Evolutionary conservation across 23 tunicate genomes (phyloP).

Genomic region (Pegea sp.): DNA sequence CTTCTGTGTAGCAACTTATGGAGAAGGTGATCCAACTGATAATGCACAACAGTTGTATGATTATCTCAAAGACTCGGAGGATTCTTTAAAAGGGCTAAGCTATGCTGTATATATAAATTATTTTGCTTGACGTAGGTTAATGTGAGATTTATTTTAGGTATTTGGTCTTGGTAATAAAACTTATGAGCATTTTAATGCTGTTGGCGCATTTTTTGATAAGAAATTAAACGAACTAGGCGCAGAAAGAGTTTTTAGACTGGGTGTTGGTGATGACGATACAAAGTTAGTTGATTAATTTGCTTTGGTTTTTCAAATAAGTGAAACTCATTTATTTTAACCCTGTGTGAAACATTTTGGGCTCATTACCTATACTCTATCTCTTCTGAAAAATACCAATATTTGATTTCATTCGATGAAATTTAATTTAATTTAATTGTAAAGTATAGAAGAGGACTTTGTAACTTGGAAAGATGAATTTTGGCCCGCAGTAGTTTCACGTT

Average conservation of each 20-base stretch:
- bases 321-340: no score
- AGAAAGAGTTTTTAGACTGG: conserved; percentile 48
- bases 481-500: conserved; percentile 64
- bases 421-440: neutral
- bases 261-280: conserved; percentile 90
- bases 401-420: no score
- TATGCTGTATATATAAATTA: conserved; percentile 35
- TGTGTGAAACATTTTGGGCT: no score
- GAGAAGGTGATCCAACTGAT: conserved; percentile 99
- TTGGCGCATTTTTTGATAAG: conserved; percentile 84
- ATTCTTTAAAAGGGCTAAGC: conserved; percentile 27
- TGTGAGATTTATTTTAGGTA: conserved; percentile 44
- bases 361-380: no score
- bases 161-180: conserved; percentile 98
- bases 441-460: conserved; percentile 98
- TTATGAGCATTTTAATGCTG: conserved; percentile 82
- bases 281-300: conserved; percentile 21
- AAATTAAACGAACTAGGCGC: conserved; percentile 87
- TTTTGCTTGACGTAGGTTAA: no score
- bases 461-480: conserved; percentile 98
- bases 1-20: conserved; percentile 95
- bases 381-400: no score
- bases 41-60: conserved; percentile 88
- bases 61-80: conserved; percentile 81
- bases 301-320: no score